phyloP scores from a whole-genome alignment of 2,888 invertebrate genomes.

The Dicyrtomina minuta region DNA sequence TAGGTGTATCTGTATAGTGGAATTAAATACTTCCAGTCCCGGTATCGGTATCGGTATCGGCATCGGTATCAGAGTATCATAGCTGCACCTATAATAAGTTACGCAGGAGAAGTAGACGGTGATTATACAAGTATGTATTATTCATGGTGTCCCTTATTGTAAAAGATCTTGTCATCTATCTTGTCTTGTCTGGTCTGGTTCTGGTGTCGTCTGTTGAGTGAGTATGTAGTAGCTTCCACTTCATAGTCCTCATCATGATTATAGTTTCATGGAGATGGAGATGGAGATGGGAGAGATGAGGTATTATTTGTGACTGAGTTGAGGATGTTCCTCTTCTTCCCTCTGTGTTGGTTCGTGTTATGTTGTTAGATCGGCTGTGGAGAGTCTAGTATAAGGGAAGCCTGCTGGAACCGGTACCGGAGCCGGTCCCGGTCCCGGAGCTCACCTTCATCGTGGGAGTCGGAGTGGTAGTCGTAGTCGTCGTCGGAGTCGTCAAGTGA shows the following conservation, averaged over 20 bases:
- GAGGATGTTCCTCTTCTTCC: background rate
- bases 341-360: background rate
- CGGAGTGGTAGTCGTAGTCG: background rate
- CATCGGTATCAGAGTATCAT: too few species aligned
- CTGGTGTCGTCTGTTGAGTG: background rate
- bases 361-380: conserved; percentile 1
- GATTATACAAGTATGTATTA: too few species aligned
- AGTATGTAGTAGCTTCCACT: background rate
- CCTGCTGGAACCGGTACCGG: background rate
- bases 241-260: too few species aligned
- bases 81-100: too few species aligned
- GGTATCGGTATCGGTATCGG: too few species aligned
- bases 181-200: conserved; percentile 9
- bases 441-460: conserved; percentile 16
- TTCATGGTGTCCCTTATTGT: background rate
- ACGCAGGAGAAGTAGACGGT: too few species aligned
- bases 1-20: background rate
- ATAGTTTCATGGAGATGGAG: too few species aligned
- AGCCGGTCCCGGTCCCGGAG: background rate
- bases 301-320: too few species aligned
- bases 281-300: background rate
- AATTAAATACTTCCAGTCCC: too few species aligned
- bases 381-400: background rate
- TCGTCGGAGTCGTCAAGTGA: conserved; percentile 22
- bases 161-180: conserved; percentile 28